phyloP scores from a whole-genome alignment of 2,888 invertebrate species.

The Liopterus haemorrhoidalis region DNA sequence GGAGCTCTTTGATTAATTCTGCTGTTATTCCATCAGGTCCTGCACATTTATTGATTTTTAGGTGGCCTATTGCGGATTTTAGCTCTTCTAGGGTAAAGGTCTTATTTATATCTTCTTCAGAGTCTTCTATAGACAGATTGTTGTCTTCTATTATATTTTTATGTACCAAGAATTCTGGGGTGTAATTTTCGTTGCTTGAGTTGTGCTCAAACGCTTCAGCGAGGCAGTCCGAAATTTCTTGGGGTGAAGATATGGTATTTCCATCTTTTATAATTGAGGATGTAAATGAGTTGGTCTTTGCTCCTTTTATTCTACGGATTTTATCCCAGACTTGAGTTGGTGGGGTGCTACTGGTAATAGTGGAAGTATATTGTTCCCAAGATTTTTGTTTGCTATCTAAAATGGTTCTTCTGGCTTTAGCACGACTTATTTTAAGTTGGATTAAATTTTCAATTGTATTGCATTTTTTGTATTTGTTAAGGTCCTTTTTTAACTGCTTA shows the following conservation, averaged over 20 bases:
- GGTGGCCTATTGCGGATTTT: not conserved
- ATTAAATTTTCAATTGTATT: not conserved
- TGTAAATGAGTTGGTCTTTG: not conserved
- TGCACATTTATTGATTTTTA: no score
- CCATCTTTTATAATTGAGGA: not conserved
- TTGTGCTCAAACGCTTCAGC: not conserved
- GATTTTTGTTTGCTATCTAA: not conserved
- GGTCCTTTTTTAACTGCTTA: no score
- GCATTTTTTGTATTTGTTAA: not conserved
- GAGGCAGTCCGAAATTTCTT: not conserved
- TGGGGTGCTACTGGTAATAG: not conserved
- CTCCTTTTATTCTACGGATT: slow-evolving; percentile 1
- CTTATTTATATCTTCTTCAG: not conserved
- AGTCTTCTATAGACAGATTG: not conserved
- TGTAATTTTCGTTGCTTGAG: not conserved
- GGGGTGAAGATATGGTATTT: not conserved
- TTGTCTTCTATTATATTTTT: not conserved
- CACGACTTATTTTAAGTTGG: not conserved
- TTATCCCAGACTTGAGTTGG: not conserved
- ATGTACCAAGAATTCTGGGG: not conserved
- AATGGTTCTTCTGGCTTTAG: not conserved
- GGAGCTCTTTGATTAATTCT: not conserved
- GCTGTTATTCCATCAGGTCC: not conserved
- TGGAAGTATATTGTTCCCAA: not conserved
- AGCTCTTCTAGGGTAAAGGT: not conserved